Evolutionary conservation across 2,113 vertebrate genomes (phyloP), one percentile per base, ranked within the genome.

Genomic region (Ameiurus melas): DNA sequence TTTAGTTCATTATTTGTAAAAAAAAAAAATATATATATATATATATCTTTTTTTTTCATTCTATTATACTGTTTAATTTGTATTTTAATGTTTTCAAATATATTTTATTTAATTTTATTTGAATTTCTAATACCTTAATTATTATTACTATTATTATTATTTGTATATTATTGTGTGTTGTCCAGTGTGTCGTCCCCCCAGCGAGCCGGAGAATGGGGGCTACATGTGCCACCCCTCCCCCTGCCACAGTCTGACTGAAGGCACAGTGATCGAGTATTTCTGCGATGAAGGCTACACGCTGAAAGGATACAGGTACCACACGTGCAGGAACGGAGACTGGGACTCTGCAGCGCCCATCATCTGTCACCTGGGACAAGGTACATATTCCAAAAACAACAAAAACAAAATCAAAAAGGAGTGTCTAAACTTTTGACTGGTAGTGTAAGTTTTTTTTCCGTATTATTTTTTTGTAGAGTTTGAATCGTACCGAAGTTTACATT

Each of bases 281-380:
- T 99, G 98, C 4, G 96, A 97, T 0, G 98, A 99, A 94, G 98
- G 98, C 88, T 99, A 98, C 91, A 94, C 97, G 89, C 93, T 99
- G 91, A 99, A 99, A 90, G 97, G 98, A 86, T 99, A 99, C 93
- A 99, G 98, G 88, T 99, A 98, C 93, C 94, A 98, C 95, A 99
- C 98, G 47, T 99, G 98, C 90, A 96, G 97, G 94, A 96, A 97
- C 88, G 98, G 98, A 84, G 97, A 98, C 90, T 99, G 98, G 98
- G 96, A 97, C 89, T 95, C 97, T 1, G 95, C 97, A 86, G 97
- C 99, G 96, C 97, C 98, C 94, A 96, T 99, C 62, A 98, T 97
- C 96, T 99, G 98, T 92, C 96, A 94, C 85, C 96, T 97, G 53
- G 97, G 95, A 2, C 97, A 97, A 84, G 98, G 98, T 99, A 51